Conservation (phyloP, 2,113 vertebrate species). For the Anoura caudifer region DNA sequence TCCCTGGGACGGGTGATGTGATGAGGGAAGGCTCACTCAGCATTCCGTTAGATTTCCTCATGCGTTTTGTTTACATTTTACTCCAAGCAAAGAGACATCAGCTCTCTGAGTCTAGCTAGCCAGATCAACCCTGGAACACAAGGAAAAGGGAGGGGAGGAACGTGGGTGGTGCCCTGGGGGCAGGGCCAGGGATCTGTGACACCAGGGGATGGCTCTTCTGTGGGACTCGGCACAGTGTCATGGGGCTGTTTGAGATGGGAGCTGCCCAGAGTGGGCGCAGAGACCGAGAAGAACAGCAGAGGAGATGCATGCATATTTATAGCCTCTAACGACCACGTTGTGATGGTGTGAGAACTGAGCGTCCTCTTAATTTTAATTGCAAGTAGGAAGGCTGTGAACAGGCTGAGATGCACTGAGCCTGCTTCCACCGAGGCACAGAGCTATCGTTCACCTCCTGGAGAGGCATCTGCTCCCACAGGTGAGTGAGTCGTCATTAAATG, state of each 20-base stretch:
- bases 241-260: neutral
- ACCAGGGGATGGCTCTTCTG: neutral
- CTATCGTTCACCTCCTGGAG: neutral
- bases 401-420: neutral
- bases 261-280: neutral
- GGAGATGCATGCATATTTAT: neutral
- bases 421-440: neutral
- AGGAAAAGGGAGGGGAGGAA: neutral
- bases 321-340: neutral
- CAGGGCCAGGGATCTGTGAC: neutral
- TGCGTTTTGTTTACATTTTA: neutral
- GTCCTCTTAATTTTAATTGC: neutral
- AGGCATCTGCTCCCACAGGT: neutral
- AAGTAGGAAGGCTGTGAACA: neutral
- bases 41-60: neutral
- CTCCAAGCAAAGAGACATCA: neutral
- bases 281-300: neutral
- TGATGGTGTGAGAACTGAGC: neutral
- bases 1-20: neutral
- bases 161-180: rapidly evolving
- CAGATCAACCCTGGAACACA: neutral
- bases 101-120: neutral
- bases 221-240: neutral
- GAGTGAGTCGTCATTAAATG: neutral
- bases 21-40: too few species aligned